Evolutionary conservation across 2,888 invertebrate genomes (phyloP).

Genomic region (Margaritifera margaritifera): DNA sequence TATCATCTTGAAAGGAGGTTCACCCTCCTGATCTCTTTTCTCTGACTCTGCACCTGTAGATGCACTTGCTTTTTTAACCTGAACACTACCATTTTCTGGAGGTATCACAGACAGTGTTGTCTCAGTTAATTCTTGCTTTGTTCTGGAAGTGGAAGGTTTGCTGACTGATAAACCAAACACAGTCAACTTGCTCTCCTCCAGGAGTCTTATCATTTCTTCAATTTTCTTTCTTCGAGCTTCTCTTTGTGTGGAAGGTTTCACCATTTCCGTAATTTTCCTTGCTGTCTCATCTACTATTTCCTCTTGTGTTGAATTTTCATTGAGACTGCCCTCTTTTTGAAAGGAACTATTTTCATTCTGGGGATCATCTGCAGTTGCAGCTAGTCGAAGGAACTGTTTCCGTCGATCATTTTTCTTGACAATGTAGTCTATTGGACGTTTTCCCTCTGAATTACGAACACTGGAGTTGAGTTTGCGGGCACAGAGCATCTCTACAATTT

Average conservation of each 20-base stretch:
- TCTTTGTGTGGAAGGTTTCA: conserved; percentile 16
- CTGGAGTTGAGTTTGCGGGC: conserved; percentile 41
- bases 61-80: no score
- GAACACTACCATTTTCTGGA: no score
- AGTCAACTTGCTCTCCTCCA: conserved; percentile 34
- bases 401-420: conserved; percentile 49
- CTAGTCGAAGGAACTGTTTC: conserved; percentile 35
- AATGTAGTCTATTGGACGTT: conserved; percentile 50
- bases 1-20: conserved; percentile 8
- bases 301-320: conserved; percentile 18
- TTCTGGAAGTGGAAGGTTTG: no score
- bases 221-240: conserved; percentile 36
- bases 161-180: conserved; percentile 7
- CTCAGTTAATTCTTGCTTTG: no score
- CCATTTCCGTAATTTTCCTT: conserved; percentile 12
- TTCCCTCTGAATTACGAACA: conserved; percentile 46
- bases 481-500: conserved; percentile 52
- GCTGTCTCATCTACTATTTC: conserved; percentile 5
- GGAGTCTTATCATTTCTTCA: conserved; percentile 32
- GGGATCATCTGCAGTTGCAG: conserved; percentile 6
- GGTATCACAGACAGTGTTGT: no score
- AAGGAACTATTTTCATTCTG: not conserved
- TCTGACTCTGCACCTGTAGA: not conserved
- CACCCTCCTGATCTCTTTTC: not conserved
- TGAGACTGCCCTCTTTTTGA: not conserved